A percentile compares a stretch with the other conserved stretches of the same genome.
phyloP scores from a whole-genome alignment of 2,113 vertebrate species.

The Ptyas mucosa region DNA sequence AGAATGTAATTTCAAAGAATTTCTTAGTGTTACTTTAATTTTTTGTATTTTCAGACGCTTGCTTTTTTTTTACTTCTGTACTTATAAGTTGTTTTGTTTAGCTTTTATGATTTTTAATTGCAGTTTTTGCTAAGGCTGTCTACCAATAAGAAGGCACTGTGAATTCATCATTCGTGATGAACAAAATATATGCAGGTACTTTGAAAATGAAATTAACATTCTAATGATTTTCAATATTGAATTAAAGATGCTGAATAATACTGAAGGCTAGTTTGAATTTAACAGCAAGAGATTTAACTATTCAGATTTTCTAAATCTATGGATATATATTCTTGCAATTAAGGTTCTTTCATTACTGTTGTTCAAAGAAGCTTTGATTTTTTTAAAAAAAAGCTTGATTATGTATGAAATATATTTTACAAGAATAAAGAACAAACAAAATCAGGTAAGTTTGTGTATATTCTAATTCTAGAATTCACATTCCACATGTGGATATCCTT shows the following conservation, averaged over 20 bases:
- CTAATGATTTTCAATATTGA: slow-evolving; percentile 1
- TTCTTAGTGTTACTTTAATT: background rate
- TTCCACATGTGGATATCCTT: background rate
- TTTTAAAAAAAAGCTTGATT: background rate
- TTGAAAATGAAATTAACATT: background rate
- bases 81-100: background rate
- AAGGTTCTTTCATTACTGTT: background rate
- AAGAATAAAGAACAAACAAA: background rate
- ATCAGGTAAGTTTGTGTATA: background rate
- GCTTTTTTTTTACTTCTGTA: background rate
- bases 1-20: background rate
- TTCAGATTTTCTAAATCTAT: background rate
- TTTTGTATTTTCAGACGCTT: background rate
- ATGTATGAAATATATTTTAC: background rate
- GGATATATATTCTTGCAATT: background rate
- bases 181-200: background rate
- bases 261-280: background rate
- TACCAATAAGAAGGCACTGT: background rate
- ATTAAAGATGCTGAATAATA: background rate
- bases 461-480: background rate
- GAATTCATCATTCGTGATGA: background rate
- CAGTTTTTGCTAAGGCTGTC: background rate
- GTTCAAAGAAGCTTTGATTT: background rate
- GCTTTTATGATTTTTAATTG: background rate
- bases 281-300: background rate